A percentile compares a stretch with the other conserved stretches of the same genome.
Evolutionary conservation across 2,797 vertebrate genomes (phyloP).

Genomic region (Gouania willdenowi): DNA sequence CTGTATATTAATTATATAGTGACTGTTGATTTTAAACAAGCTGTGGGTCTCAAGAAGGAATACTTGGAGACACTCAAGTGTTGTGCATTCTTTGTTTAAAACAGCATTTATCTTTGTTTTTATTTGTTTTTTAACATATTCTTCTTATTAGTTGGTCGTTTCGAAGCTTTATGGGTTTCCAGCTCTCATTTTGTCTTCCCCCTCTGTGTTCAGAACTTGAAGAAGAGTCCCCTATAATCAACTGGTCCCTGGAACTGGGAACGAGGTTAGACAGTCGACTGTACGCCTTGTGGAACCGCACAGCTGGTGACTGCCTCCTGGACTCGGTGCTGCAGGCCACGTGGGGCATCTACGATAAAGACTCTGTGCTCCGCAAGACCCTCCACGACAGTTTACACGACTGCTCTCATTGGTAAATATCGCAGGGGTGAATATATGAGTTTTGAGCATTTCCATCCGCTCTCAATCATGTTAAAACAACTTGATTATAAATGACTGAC

Average conservation of each 20-base stretch:
- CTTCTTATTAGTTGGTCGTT: too few species aligned
- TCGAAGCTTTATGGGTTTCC: not conserved
- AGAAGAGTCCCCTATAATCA: constrained; percentile 97
- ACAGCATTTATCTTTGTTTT: too few species aligned
- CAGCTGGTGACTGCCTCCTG: constrained; percentile 94
- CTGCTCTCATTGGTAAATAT: constrained; percentile 94
- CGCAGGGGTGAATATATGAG: too few species aligned
- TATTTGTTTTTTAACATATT: too few species aligned
- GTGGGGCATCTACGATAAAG: constrained; percentile 98
- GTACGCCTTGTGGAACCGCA: constrained; percentile 97
- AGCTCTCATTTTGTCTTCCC: not conserved
- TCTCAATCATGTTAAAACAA: not conserved
- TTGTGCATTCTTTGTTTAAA: too few species aligned
- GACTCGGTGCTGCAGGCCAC: constrained; percentile 97
- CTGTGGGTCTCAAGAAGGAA: too few species aligned
- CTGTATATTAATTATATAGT: too few species aligned
- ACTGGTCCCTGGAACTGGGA: constrained; percentile 95
- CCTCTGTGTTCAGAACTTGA: constrained; percentile 81
- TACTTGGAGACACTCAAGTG: too few species aligned
- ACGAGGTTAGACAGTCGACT: constrained; percentile 91
- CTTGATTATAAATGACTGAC: not conserved
- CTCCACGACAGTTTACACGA: constrained; percentile 96
- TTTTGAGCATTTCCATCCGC: not conserved
- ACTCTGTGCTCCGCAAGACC: constrained; percentile 94
- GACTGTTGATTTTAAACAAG: too few species aligned